Conservation (phyloP, 1,140 invertebrate species). For the Ladona fulva region DNA sequence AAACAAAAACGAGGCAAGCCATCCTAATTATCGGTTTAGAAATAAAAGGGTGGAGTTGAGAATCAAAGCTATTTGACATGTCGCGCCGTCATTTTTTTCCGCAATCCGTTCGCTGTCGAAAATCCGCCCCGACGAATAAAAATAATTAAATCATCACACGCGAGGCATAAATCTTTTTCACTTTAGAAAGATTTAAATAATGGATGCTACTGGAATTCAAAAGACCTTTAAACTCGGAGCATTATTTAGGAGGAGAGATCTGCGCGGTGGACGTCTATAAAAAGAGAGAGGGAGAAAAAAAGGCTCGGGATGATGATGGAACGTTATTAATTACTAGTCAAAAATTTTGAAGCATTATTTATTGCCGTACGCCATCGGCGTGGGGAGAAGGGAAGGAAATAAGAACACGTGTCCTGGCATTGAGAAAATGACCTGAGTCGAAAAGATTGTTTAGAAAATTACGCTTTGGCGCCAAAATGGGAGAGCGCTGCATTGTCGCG, state of each 20-base stretch:
- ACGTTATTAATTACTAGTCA: constrained; percentile 1
- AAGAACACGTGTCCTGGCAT: too few species aligned
- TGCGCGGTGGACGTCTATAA: not conserved
- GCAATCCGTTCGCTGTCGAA: too few species aligned
- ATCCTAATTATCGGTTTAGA: too few species aligned
- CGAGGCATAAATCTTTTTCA: not conserved
- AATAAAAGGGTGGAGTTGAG: too few species aligned
- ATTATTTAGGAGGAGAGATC: not conserved
- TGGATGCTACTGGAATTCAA: constrained; percentile 4
- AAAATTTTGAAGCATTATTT: not conserved
- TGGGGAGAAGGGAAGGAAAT: not conserved
- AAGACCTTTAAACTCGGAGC: not conserved
- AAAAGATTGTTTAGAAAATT: too few species aligned
- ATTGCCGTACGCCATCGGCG: not conserved
- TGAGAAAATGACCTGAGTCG: too few species aligned
- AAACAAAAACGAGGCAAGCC: too few species aligned
- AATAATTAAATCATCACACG: not conserved
- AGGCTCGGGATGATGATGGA: not conserved
- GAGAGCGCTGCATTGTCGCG: too few species aligned
- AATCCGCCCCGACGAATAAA: not conserved
- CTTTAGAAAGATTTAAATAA: not conserved
- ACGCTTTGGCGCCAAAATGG: too few species aligned
- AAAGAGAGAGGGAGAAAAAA: not conserved
- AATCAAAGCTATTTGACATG: too few species aligned
- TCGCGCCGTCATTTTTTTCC: too few species aligned